Evolutionary conservation across 2,797 vertebrate genomes (phyloP).

Genomic region (Enteromius viviparus): DNA sequence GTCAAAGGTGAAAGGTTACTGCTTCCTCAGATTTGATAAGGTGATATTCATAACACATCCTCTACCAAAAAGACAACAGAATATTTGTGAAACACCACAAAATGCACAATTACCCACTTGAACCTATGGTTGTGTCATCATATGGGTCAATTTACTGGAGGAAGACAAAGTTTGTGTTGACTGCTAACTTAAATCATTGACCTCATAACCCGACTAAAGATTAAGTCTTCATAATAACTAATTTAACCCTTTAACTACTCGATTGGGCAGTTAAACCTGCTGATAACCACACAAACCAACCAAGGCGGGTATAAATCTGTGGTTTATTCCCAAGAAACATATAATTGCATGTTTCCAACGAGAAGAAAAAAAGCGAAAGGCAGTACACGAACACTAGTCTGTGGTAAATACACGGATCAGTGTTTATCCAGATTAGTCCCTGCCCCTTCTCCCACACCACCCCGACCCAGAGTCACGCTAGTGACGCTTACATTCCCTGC

Average conservation of each 20-base stretch:
- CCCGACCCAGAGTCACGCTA: constrained; percentile 12
- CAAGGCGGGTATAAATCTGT: neutral
- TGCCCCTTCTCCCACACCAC: constrained; percentile 36
- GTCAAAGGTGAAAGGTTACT: neutral
- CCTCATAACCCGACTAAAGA: neutral
- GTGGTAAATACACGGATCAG: neutral
- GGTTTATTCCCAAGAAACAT: neutral
- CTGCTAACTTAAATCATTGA: neutral
- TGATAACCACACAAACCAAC: neutral
- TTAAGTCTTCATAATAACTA: neutral
- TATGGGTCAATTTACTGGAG: neutral
- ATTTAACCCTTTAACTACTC: neutral
- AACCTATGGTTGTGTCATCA: neutral
- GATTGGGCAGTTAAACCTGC: neutral
- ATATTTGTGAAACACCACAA: neutral
- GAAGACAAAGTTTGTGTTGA: neutral
- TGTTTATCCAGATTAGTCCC: constrained; percentile 26
- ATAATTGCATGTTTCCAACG: neutral
- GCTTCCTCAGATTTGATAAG: neutral
- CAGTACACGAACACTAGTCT: neutral
- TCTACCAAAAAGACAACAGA: neutral
- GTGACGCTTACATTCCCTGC: constrained; percentile 49
- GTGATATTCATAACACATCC: neutral
- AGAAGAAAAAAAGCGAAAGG: neutral
- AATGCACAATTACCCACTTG: neutral